Conservation (phyloP, 2,113 vertebrate species). For the Melanocharis versteri region DNA sequence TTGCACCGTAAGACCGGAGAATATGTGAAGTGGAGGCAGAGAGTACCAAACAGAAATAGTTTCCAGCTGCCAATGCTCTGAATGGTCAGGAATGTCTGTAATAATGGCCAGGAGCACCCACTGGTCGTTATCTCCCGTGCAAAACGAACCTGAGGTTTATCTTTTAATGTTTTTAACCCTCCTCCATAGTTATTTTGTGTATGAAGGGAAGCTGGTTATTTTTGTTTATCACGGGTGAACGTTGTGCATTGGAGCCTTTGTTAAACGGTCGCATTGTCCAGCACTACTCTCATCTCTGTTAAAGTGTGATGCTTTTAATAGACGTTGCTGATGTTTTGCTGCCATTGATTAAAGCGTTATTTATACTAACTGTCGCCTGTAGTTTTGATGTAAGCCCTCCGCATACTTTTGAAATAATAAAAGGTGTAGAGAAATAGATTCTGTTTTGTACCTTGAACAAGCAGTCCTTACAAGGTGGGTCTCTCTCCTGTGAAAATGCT, state of each 20-base stretch:
- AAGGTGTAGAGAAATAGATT: conserved; percentile 61
- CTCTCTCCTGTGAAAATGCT: not conserved
- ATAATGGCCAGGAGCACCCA: not conserved
- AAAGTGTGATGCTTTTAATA: conserved; percentile 65
- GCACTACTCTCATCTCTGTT: conserved; percentile 53
- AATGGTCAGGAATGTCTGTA: not conserved
- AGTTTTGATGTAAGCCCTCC: conserved; percentile 73
- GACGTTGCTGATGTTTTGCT: conserved; percentile 66
- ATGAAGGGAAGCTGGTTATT: not conserved
- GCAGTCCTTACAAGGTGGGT: conserved; percentile 40
- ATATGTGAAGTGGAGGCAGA: not conserved
- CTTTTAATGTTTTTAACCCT: not conserved
- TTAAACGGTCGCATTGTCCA: conserved; percentile 60
- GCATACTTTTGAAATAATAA: conserved; percentile 69
- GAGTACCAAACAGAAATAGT: conserved; percentile 23
- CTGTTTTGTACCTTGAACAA: conserved; percentile 68
- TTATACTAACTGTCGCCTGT: conserved; percentile 74
- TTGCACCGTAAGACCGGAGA: not conserved
- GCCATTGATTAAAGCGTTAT: conserved; percentile 78
- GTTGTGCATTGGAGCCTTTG: conserved; percentile 59
- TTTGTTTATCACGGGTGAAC: conserved; percentile 2
- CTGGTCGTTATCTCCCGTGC: conserved; percentile 5
- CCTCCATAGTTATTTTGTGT: not conserved
- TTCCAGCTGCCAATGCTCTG: conserved; percentile 42
- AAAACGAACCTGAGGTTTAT: conserved; percentile 28